Percentiles rank a stretch among this genome's conserved stretches.
Conservation (phyloP, 2,888 invertebrate species). For the Ernsta delagoae region DNA sequence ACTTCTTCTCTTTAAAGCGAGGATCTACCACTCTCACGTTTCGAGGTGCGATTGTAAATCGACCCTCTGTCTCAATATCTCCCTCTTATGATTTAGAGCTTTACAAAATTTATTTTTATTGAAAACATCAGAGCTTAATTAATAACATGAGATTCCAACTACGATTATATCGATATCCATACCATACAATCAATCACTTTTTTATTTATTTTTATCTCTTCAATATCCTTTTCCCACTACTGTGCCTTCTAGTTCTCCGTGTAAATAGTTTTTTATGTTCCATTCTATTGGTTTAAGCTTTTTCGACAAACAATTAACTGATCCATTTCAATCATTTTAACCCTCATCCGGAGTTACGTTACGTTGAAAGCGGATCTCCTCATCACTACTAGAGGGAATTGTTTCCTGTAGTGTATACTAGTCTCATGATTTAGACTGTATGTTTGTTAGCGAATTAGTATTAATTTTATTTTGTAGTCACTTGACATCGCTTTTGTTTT, state of each 20-base stretch:
- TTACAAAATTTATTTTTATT: conserved; percentile 25
- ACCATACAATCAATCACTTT: conserved; percentile 14
- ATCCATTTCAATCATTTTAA: conserved; percentile 20
- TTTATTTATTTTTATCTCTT: conserved; percentile 30
- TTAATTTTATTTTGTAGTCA: conserved; percentile 38
- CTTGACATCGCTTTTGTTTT: conserved; percentile 23
- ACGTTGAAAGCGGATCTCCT: background rate
- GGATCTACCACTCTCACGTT: conserved; percentile 42
- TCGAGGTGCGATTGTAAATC: conserved; percentile 40
- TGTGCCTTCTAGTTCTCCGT: conserved; percentile 81
- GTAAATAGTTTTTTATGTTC: conserved; percentile 60
- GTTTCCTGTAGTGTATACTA: conserved; percentile 57
- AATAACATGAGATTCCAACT: conserved; percentile 26
- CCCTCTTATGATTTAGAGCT: conserved; percentile 33
- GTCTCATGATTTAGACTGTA: conserved; percentile 55
- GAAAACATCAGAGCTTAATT: conserved; percentile 32
- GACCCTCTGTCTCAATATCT: conserved; percentile 34
- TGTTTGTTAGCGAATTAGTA: conserved; percentile 52
- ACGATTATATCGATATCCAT: conserved; percentile 15
- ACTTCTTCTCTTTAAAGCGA: conserved; percentile 53
- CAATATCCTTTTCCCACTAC: conserved; percentile 57
- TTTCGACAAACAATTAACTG: conserved; percentile 2
- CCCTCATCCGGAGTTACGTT: conserved; percentile 23
- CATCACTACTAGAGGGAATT: conserved; percentile 40
- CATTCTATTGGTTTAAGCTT: conserved; percentile 35